Evolutionary conservation across 1,140 invertebrate species (phyloP), one percentile per base, ranked within the genome.

Genomic region (Stegodyphus dumicola): DNA sequence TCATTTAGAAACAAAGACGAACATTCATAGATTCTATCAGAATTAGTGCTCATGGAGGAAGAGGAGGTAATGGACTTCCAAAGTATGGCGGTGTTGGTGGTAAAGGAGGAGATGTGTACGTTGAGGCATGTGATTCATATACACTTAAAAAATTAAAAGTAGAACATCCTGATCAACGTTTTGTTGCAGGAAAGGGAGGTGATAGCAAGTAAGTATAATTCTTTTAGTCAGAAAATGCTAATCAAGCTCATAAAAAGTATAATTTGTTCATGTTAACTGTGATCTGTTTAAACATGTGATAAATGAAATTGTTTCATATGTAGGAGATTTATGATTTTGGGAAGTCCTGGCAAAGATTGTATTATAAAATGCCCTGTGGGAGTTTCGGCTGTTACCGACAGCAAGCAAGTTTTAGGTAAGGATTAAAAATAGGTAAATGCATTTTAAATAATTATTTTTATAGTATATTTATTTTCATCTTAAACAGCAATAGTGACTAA

Each of bases 11-110:
- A 54, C 2, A 9, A 18, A 69, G 17, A 51, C 76, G 73, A 85
- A 80, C 77, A 75, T 96, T 97, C 88, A 89, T 95, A 54, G 96
- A 97, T 90, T 93, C 93, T 2, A 90, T 96, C 18, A 91, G 93
- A 88, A 88, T 97, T 60, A 92, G 93, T 88, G 94, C 96, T 5
- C 93, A 92, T 89, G 95, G 93, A 33, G 96, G 96, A 17, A 91
- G 92, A 54, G 96, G 96, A 11, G 95, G 94, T 5, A 93, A 93
- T 89, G 96, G 96, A 2, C 89, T 94, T 66, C 94, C 94, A 1
- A 92, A 93, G 88, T 96, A 93, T 90, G 96, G 96, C 13, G 96
- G 96, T 6, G 89, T 95, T 10, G 96, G 97, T 48, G 97, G 97
- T 0, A 93, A 93, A 90, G 97, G 97, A 17, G 97, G 97, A 15